Conservation (phyloP, 2,113 vertebrate species). For the Lontra canadensis region DNA sequence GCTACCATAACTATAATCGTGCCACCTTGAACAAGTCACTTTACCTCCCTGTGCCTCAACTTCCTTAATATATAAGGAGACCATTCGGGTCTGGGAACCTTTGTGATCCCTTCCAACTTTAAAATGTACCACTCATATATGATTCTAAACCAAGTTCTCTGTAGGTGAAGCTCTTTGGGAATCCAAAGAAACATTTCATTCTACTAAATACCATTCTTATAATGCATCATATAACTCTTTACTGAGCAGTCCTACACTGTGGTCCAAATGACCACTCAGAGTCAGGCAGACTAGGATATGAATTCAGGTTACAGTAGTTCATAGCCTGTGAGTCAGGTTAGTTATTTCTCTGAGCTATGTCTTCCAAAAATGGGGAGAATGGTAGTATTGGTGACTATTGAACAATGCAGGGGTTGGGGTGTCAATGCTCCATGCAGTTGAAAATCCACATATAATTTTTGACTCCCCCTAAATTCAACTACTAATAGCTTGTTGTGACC, state of each 20-base stretch:
- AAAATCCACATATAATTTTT: background rate
- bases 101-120: background rate
- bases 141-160: background rate
- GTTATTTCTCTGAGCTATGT: background rate
- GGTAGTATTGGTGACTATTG: background rate
- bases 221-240: background rate
- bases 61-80: background rate
- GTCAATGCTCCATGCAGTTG: background rate
- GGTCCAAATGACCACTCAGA: background rate
- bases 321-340: background rate
- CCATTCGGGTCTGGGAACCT: background rate
- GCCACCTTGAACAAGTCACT: background rate
- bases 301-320: background rate
- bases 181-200: background rate
- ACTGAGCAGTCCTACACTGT: background rate
- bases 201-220: background rate
- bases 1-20: background rate
- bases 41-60: background rate
- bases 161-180: background rate
- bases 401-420: background rate
- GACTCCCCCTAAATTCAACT: background rate
- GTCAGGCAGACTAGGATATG: background rate
- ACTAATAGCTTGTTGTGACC: background rate
- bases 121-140: background rate
- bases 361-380: background rate